Base-by-base conservation (phyloP, 2,113 vertebrate genomes). In the Zapornia atra region DNA sequence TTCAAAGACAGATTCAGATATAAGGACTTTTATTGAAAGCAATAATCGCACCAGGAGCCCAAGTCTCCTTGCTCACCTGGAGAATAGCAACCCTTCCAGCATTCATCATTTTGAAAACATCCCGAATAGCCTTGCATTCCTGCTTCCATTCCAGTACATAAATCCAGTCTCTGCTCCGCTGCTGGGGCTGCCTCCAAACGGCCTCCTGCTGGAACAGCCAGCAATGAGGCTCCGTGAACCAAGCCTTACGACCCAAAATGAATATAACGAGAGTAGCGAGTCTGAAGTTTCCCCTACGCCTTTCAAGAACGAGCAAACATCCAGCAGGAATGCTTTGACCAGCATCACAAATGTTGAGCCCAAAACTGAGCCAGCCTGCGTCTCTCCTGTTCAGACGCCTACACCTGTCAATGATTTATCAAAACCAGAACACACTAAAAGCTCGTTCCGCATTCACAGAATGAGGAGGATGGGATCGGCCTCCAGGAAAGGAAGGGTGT, bases 101-200 rank as follows among this genome's bases (percentile, higher is more conserved):
- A 99, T 99, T 97, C 99, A 99, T 96, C 99, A 99, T 97, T 99
- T 99, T 38, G 99, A 99, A 98, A 99, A 99, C 98, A 99, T 99
- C 97, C 99, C 99, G 0, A 99, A 99, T 94, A 99, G 99, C 93
- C 98, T 99, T 96, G 99, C 99, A 66, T 99, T 99, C 96, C 97
- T 99, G 44, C 98, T 99, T 97, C 99, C 99, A 90, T 99, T 99
- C 98, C 99, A 99, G 86, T 99, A 99, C 88, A 99, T 99, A 97
- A 99, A 99, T 96, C 99, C 99, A 22, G 99, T 99, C 60, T 99
- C 99, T 57, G 99, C 99, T 70, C 99, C 99, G 0, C 98, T 99
- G 96, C 97, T 99, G 40, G 99, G 99, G 85, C 97, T 99, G 96
- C 99, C 99, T 92, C 99, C 99, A 28, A 99, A 99, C 2, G 99